A percentile compares a stretch with the other conserved stretches of the same genome.
Conservation (phyloP, 2,888 invertebrate species). For the Lithophane socia region DNA sequence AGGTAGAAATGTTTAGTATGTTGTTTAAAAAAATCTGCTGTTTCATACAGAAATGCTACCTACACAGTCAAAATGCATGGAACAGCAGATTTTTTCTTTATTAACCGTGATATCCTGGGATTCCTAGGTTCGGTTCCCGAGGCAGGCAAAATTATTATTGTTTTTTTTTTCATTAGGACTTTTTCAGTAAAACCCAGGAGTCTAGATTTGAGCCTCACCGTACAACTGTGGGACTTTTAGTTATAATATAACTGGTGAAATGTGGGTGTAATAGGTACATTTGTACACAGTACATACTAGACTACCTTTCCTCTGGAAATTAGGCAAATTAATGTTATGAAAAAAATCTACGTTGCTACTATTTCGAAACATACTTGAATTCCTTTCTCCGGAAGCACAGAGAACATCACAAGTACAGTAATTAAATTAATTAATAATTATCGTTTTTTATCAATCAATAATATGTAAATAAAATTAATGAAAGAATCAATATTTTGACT, state of each 20-base stretch:
- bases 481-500: slow-evolving; percentile 40
- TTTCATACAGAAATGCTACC: too few relatives aligned
- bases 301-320: too few relatives aligned
- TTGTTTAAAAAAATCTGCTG: too few relatives aligned
- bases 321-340: neutral
- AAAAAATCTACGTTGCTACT: neutral
- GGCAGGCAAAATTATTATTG: neutral
- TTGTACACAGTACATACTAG: too few relatives aligned
- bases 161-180: too few relatives aligned
- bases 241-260: neutral
- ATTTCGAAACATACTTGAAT: neutral
- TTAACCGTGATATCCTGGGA: neutral
- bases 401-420: slow-evolving; percentile 4
- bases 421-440: slow-evolving; percentile 48
- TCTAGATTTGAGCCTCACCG: neutral
- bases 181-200: too few relatives aligned
- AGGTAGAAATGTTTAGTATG: too few relatives aligned
- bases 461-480: slow-evolving; percentile 4
- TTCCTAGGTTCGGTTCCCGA: neutral
- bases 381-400: neutral
- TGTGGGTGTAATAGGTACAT: too few relatives aligned
- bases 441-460: slow-evolving; percentile 7
- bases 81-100: too few relatives aligned
- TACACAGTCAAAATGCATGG: too few relatives aligned
- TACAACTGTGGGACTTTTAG: neutral